Evolutionary conservation across 1,140 invertebrate species (phyloP), one percentile per base, ranked within the genome.

Genomic region (Hyposmocoma kahamanoa): DNA sequence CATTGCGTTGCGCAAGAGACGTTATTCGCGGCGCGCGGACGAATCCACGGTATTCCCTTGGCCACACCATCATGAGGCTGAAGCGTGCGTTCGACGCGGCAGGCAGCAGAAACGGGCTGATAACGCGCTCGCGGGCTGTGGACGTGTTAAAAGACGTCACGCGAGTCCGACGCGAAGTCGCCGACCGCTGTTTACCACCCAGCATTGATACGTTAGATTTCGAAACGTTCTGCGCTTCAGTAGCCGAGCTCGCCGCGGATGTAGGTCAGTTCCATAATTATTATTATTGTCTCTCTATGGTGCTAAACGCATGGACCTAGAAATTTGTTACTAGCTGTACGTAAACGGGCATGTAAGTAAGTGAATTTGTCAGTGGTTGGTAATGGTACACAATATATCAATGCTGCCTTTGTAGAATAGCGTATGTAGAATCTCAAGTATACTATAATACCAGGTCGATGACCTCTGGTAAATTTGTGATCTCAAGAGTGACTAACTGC

Each of bases 1-100:
- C 90, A 22, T 56, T 91, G 59, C 86, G 90, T 41, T 89, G 89
- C 69, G 91, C 90, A 15, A 88, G 90, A 52, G 86, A 88, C 30
- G 88, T 92, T 42, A 78, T 92, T 18, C 67, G 77, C 17, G 71
- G 72, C 42, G 79, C 72, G 4, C 66, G 66, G 4, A 84, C 67
- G 13, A 78, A 82, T 28, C 81, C 78, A 34, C 67, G 77, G 5
- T 76, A 81, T 44, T 69, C 72, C 22, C 65, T 83, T 22, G 78
- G 78, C 0, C 75, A 84, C 50, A 81, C 77, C 28, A 82, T 84
- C 42, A 55, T 81, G 43, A 68, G 78, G 4, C 53, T 86, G 46
- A 86, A 85, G 58, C 69, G 80, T 32, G 76, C 74, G 6, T 87
- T 74, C 58, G 84, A 86, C 58, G 71, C 70, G 8, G 84, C 81